Conservation (phyloP, 2,888 invertebrate species). For the Athalia circularis region DNA sequence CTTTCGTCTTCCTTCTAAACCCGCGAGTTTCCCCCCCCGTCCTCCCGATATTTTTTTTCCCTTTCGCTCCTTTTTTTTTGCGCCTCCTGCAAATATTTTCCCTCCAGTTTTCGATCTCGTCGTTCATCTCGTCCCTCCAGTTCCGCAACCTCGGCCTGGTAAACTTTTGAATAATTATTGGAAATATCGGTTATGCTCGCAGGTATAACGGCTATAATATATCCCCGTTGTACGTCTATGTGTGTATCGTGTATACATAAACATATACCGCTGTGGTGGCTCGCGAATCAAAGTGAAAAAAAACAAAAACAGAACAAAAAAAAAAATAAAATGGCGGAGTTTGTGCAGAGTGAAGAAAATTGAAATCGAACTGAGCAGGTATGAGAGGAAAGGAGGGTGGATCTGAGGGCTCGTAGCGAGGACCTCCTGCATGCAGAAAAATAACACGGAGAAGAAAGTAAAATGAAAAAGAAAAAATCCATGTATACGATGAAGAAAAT, state of each 20-base stretch:
- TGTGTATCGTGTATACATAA: conserved; percentile 49
- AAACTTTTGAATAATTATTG: conserved; percentile 70
- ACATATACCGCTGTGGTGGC: conserved; percentile 56
- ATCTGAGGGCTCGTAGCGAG: too few species aligned
- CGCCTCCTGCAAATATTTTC: too few species aligned
- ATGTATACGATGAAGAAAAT: too few species aligned
- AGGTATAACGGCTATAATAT: conserved; percentile 20
- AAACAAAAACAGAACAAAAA: too few species aligned
- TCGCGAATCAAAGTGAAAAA: too few species aligned
- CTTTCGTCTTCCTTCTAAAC: conserved; percentile 48
- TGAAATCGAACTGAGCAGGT: conserved; percentile 6
- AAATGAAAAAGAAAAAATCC: background rate
- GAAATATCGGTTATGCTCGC: conserved; percentile 49
- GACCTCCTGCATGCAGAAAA: too few species aligned
- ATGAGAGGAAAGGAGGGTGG: background rate
- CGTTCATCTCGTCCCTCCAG: too few species aligned
- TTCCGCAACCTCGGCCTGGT: conserved; percentile 46
- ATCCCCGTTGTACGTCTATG: conserved; percentile 12
- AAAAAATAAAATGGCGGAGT: too few species aligned
- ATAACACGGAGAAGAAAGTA: background rate
- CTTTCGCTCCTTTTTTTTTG: too few species aligned
- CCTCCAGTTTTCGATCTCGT: too few species aligned
- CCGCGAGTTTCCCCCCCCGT: conserved; percentile 21
- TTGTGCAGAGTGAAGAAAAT: conserved; percentile 7
- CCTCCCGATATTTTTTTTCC: background rate